Evolutionary conservation across 2,797 vertebrate species (phyloP), one percentile per base, ranked within the genome.

Genomic region (Pogonophryne albipinna): DNA sequence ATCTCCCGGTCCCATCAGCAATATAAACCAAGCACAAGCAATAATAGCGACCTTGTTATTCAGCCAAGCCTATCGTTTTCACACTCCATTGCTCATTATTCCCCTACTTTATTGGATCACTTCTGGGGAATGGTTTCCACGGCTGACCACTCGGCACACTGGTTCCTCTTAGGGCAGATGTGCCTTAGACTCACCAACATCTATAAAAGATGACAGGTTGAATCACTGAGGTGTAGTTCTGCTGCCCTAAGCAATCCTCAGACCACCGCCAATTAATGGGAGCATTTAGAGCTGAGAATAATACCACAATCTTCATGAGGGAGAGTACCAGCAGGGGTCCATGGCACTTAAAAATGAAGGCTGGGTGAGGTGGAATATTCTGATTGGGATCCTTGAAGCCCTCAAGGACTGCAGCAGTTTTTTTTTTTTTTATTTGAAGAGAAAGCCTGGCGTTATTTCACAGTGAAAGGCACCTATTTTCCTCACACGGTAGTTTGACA

Each of bases 181-280:
- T 63, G 69, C 68, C 52, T 67, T 47, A 63, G 56, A 80, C 61
- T 65, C 74, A 59, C 62, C 59, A 34, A 60, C 84, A 85, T 86
- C 78, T 77, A 87, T 89, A 87, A 86, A 86, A 86, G 62, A 89
- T 86, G 86, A 87, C 84, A 79, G 76, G 78, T 38, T 74, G 72
- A 87, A 74, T 72, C 60, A 31, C 66, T 27, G 81, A 82, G 74
- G 83, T 85, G 60, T 53, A 63, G 41, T 71, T 82, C 59, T 83
- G 80, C 82, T 80, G 79, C 84, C 76, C 77, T 76, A 66, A 77
- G 91, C 84, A 78, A 71, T 79, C 57, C 58, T 55, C 10, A 62
- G 34, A 49, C 68, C 19, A 4, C 56, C 17, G 4, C 83, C 89
- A 91, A 91, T 89, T 93, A 78, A 88, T 83, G 65, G 80, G 46